Evolutionary conservation across 2,797 vertebrate species (phyloP).

Genomic region (Enteromius argenteus): DNA sequence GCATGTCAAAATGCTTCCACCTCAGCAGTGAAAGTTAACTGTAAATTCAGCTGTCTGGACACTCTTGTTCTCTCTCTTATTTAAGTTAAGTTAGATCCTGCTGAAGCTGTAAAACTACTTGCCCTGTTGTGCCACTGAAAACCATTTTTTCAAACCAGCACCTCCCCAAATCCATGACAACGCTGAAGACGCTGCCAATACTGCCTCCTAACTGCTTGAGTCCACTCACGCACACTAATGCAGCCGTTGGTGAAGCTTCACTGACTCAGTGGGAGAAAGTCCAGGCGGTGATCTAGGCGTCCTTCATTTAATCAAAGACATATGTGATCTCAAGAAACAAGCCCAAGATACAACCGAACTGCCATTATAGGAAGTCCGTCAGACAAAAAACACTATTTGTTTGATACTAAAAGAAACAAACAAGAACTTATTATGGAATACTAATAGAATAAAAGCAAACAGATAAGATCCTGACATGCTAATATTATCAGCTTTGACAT

Average conservation of each 20-base stretch:
- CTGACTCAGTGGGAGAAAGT: constrained; percentile 20
- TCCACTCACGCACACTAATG: constrained; percentile 23
- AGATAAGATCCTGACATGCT: neutral
- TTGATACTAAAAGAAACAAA: constrained; percentile 1
- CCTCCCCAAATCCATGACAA: constrained; percentile 45
- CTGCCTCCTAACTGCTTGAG: neutral
- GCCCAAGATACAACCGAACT: constrained; percentile 11
- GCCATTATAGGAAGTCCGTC: neutral
- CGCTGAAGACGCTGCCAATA: neutral
- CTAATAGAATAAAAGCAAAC: neutral
- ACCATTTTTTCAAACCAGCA: constrained; percentile 25
- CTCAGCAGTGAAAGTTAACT: neutral
- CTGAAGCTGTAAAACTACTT: neutral
- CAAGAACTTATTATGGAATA: too few relatives aligned
- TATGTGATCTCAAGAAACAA: constrained; percentile 35
- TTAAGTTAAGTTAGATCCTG: neutral
- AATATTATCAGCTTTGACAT: neutral
- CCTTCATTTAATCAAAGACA: constrained; percentile 45
- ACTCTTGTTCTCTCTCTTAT: neutral
- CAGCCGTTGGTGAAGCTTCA: neutral
- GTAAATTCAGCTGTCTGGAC: neutral
- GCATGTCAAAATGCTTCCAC: neutral
- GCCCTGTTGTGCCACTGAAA: neutral
- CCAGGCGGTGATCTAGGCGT: constrained; percentile 15
- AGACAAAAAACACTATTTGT: neutral